Conservation (phyloP, 2,797 vertebrate species). For the Karalla daura region DNA sequence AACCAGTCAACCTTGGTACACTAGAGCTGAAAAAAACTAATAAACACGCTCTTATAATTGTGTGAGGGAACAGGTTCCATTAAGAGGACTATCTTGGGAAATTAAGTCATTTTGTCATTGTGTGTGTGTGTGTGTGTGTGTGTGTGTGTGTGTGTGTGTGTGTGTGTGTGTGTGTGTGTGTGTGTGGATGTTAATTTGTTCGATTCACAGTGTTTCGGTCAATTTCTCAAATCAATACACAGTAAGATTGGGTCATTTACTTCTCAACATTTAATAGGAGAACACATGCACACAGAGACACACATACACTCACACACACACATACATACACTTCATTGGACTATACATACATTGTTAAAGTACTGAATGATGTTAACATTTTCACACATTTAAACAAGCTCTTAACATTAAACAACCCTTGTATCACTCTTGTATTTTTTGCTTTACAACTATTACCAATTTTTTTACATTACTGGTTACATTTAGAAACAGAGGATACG, state of each 20-base stretch:
- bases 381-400: background rate
- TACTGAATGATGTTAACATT: no score
- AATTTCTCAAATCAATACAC: conserved; percentile 46
- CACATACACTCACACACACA: background rate
- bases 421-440: background rate
- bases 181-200: background rate
- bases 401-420: background rate
- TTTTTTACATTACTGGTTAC: background rate
- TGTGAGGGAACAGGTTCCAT: background rate
- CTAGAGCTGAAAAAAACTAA: background rate
- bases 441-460: no score
- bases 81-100: conserved; percentile 16
- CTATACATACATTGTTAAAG: background rate
- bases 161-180: conserved; percentile 5
- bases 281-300: background rate
- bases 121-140: conserved; percentile 9
- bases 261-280: background rate
- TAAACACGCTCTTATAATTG: background rate
- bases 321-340: conserved; percentile 5
- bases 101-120: background rate
- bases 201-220: conserved; percentile 28
- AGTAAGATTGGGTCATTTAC: conserved; percentile 46
- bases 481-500: no score
- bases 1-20: no score
- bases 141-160: conserved; percentile 3